These are phyloP conservation scores for Drosophila neotestacea DNA, from an alignment of 2,888 invertebrate species.

Conservation along the genomic window DNA sequence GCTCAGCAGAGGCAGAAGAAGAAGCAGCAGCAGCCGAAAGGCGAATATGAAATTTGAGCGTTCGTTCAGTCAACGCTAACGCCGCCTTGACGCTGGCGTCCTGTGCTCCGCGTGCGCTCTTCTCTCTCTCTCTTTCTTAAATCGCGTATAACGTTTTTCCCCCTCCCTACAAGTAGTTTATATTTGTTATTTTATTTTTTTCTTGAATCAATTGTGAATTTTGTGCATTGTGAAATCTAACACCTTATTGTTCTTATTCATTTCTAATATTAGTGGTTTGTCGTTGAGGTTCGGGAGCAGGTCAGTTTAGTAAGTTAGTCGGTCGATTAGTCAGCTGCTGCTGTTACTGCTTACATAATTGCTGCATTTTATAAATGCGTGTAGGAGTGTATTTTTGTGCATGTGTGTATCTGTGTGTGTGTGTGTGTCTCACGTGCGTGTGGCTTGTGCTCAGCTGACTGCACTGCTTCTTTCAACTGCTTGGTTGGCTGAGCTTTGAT, in stretches of 20 bases:
- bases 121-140: not conserved
- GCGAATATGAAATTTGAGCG: slow-evolving; percentile 34
- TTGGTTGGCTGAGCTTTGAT: slow-evolving; percentile 16
- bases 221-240: slow-evolving; percentile 18
- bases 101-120: slow-evolving; percentile 33
- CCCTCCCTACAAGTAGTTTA: too few relatives aligned
- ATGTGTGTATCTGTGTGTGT: slow-evolving; percentile 6
- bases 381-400: slow-evolving; percentile 4
- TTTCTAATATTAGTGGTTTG: slow-evolving; percentile 1
- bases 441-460: slow-evolving; percentile 17
- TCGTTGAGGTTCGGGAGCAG: not conserved
- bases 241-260: not conserved
- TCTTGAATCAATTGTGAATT: slow-evolving; percentile 7
- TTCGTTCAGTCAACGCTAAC: slow-evolving; percentile 53
- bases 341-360: slow-evolving; percentile 50
- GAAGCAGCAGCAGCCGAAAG: slow-evolving; percentile 6
- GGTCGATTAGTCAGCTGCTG: slow-evolving; percentile 25
- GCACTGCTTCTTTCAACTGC: slow-evolving; percentile 8
- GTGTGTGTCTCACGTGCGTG: slow-evolving; percentile 16
- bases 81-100: slow-evolving; percentile 50
- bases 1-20: slow-evolving; percentile 15
- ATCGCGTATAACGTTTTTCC: slow-evolving; percentile 4
- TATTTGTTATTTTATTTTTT: not conserved
- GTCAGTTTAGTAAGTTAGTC: slow-evolving; percentile 9
- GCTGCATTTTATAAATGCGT: slow-evolving; percentile 26